Percentiles rank a stretch among this genome's conserved stretches.
phyloP scores from a whole-genome alignment of 2,888 invertebrate species.

The Sinotaia quadrata region DNA sequence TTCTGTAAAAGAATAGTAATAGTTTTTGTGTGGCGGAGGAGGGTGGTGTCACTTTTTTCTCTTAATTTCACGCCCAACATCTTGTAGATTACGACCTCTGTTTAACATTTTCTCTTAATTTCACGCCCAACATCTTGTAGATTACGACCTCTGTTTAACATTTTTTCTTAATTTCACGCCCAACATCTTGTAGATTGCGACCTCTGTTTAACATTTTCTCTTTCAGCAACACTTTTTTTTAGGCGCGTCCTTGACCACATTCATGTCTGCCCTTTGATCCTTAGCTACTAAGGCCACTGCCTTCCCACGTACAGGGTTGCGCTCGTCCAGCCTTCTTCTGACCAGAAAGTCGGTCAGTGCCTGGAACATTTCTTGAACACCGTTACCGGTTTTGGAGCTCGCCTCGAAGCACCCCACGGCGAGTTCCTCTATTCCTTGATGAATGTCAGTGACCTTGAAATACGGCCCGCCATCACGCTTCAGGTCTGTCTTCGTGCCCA shows the following conservation, averaged over 20 bases:
- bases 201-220: neutral
- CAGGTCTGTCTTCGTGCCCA: conserved; percentile 19
- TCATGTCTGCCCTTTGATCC: neutral
- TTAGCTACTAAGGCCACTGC: too few species aligned
- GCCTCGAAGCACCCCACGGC: conserved; percentile 8
- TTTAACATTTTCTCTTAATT: too few species aligned
- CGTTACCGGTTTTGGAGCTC: conserved; percentile 21
- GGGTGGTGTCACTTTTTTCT: too few species aligned
- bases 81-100: too few species aligned
- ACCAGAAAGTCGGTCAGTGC: neutral
- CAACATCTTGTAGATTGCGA: neutral
- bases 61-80: too few species aligned
- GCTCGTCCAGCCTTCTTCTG: neutral
- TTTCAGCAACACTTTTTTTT: neutral
- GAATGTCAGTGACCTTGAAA: neutral
- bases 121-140: too few species aligned
- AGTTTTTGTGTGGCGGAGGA: too few species aligned
- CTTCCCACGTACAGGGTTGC: neutral
- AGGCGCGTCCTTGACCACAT: neutral
- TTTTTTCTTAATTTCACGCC: too few species aligned
- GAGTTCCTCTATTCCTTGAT: neutral
- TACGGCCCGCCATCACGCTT: neutral
- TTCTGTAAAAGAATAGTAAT: too few species aligned
- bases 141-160: too few species aligned
- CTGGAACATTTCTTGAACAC: neutral